A percentile compares a stretch with the other conserved stretches of the same genome.
These are phyloP conservation scores for Thunnus albacares DNA, from an alignment of 2,797 vertebrate species.

Conservation along the genomic window DNA sequence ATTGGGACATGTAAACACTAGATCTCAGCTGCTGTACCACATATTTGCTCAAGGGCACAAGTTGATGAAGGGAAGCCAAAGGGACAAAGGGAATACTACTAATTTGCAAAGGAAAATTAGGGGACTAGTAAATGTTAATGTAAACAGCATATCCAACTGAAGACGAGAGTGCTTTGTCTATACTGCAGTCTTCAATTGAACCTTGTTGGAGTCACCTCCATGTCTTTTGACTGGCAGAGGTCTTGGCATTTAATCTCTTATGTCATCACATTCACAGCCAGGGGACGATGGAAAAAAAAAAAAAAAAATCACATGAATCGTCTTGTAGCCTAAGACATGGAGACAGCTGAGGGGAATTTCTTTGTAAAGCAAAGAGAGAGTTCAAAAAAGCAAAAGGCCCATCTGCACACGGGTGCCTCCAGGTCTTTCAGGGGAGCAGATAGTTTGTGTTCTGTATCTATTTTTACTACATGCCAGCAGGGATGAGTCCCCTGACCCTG, in stretches of 20 bases:
- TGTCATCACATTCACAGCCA: conserved; percentile 47
- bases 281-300: conserved; percentile 18
- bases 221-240: conserved; percentile 29
- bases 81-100: not conserved
- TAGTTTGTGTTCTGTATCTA: conserved; percentile 71
- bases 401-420: conserved; percentile 72
- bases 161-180: not conserved
- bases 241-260: conserved; percentile 44
- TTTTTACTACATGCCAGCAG: conserved; percentile 70
- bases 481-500: conserved; percentile 75
- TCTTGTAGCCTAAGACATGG: conserved; percentile 45
- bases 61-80: not conserved
- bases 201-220: conserved; percentile 5
- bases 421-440: conserved; percentile 71
- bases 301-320: conserved; percentile 69
- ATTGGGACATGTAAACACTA: not conserved
- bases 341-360: conserved; percentile 43
- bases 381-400: conserved; percentile 65
- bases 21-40: not conserved
- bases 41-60: not conserved
- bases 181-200: not conserved
- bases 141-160: not conserved
- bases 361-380: conserved; percentile 54
- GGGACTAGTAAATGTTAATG: not conserved
- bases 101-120: not conserved